These are phyloP conservation scores for Apeira syringaria DNA, from an alignment of 2,888 invertebrate genomes.

Conservation along the genomic window DNA sequence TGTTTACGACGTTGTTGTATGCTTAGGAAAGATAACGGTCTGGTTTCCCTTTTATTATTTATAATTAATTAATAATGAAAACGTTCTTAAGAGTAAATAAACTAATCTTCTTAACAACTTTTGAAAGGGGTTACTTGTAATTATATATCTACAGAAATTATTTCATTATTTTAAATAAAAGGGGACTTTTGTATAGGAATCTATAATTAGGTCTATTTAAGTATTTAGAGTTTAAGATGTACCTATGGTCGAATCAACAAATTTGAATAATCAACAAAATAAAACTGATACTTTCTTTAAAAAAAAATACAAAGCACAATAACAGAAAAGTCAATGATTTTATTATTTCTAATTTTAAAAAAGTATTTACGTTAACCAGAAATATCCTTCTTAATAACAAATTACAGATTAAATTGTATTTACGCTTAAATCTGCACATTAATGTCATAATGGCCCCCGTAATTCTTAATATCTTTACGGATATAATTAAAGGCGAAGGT, in stretches of 20 bases:
- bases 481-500: slow-evolving; percentile 29
- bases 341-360: too few relatives aligned
- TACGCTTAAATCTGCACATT: slow-evolving; percentile 9
- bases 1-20: slow-evolving; percentile 26
- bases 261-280: too few relatives aligned
- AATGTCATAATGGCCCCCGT: slow-evolving; percentile 26
- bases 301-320: too few relatives aligned
- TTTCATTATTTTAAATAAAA: too few relatives aligned
- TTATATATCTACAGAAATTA: neutral
- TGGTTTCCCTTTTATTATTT: slow-evolving; percentile 9
- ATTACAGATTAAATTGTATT: slow-evolving; percentile 7
- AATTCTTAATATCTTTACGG: slow-evolving; percentile 29
- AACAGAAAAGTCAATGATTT: too few relatives aligned
- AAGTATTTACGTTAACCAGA: too few relatives aligned
- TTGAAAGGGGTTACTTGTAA: neutral
- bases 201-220: too few relatives aligned
- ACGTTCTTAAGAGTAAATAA: neutral
- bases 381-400: neutral
- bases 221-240: too few relatives aligned
- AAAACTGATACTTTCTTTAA: too few relatives aligned
- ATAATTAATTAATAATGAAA: slow-evolving; percentile 2
- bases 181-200: too few relatives aligned
- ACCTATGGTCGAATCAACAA: too few relatives aligned
- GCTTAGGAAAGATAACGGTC: slow-evolving; percentile 16
- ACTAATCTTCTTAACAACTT: neutral